Conservation (phyloP, 2,113 vertebrate genomes). For the Hemiscyllium ocellatum region DNA sequence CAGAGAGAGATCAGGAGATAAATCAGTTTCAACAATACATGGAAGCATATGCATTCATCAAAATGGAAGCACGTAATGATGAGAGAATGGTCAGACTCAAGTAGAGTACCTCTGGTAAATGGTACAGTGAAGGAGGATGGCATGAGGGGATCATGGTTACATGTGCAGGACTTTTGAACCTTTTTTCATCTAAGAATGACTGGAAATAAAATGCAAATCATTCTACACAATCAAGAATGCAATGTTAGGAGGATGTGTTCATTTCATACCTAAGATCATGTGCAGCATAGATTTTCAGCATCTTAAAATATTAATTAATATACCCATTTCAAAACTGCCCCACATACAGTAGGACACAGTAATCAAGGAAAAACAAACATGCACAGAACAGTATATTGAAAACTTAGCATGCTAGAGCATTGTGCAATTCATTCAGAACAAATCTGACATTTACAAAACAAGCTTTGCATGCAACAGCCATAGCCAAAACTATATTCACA, state of each 20-base stretch:
- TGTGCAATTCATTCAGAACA: not conserved
- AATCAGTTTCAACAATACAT: not conserved
- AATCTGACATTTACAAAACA: not conserved
- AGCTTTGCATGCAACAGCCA: slow-evolving; percentile 2
- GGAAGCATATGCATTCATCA: not conserved
- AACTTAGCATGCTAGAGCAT: not conserved
- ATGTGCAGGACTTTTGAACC: not conserved
- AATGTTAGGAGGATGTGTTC: not conserved
- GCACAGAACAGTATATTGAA: not conserved
- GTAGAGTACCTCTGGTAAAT: too few relatives aligned
- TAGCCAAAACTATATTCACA: not conserved
- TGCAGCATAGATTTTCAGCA: not conserved
- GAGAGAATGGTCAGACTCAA: not conserved
- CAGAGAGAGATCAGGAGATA: not conserved
- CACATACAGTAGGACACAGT: not conserved
- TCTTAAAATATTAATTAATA: not conserved
- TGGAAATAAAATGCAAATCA: not conserved
- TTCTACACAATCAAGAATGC: not conserved
- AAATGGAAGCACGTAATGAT: not conserved
- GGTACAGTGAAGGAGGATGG: not conserved
- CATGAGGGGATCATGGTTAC: not conserved
- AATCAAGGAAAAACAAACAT: not conserved
- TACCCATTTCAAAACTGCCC: not conserved
- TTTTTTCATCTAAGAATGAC: not conserved
- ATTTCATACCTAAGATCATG: not conserved